Conservation (phyloP, 2,113 vertebrate genomes). For the Poeciliopsis turrubarensis region DNA sequence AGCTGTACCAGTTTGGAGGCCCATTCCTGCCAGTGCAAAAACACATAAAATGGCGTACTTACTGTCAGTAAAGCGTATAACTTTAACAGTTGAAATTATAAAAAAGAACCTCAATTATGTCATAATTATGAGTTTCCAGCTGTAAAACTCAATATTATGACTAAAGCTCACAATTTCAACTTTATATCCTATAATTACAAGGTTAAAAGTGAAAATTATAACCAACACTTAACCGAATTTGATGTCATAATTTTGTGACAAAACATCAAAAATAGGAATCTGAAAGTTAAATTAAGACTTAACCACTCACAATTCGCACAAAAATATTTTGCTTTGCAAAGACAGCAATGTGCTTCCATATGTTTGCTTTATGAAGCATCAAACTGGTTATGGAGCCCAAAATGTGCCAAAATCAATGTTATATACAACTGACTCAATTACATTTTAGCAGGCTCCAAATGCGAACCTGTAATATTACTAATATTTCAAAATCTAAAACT, state of each 20-base stretch:
- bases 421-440: not conserved
- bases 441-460: not conserved
- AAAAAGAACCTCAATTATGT: not conserved
- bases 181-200: not conserved
- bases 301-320: not conserved
- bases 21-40: not conserved
- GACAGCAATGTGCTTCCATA: not conserved
- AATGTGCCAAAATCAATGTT: slow-evolving; percentile 30
- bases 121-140: not conserved
- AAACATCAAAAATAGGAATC: not conserved
- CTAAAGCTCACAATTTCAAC: no score
- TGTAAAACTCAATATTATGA: not conserved
- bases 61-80: not conserved
- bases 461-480: not conserved
- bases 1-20: not conserved
- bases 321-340: slow-evolving; percentile 11
- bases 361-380: not conserved
- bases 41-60: not conserved
- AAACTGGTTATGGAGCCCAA: slow-evolving; percentile 1
- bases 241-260: not conserved
- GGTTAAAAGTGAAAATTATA: not conserved
- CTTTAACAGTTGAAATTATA: not conserved
- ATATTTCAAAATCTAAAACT: not conserved
- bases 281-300: not conserved
- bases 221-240: not conserved